phyloP scores from a whole-genome alignment of 1,140 invertebrate species.

The Bombus superbus region DNA sequence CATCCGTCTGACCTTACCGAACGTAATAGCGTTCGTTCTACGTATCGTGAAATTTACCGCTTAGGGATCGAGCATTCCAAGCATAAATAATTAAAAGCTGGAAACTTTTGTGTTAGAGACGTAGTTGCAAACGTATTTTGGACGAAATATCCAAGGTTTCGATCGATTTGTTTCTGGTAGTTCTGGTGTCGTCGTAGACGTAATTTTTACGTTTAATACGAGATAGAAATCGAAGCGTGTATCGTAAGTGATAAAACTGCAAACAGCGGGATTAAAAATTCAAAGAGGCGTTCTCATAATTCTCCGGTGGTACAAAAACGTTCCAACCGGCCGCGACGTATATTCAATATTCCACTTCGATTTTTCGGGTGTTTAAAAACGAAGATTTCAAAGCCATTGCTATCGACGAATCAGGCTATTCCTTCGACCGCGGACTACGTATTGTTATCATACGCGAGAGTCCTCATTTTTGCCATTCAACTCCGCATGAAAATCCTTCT shows the following conservation, averaged over 20 bases:
- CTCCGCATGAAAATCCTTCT: neutral
- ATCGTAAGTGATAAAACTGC: too few species aligned
- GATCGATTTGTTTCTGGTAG: neutral
- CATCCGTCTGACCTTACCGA: neutral
- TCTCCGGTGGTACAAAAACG: neutral
- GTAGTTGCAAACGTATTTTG: neutral
- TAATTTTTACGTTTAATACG: neutral
- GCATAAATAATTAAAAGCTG: neutral
- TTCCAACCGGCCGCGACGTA: neutral
- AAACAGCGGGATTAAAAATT: neutral
- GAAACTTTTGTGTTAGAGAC: neutral
- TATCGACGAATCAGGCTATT: neutral
- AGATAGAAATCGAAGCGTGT: too few species aligned
- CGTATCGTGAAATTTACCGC: neutral
- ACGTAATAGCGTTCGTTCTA: neutral
- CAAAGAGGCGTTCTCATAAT: neutral
- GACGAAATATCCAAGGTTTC: neutral
- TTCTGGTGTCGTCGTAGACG: neutral
- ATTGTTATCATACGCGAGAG: slow-evolving; percentile 1
- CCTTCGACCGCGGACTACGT: neutral
- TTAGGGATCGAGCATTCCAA: neutral
- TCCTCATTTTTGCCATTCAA: too few species aligned
- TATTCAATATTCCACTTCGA: slow-evolving; percentile 21
- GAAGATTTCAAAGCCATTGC: slow-evolving; percentile 24
- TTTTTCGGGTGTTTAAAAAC: slow-evolving; percentile 20